Conservation (phyloP, 2,797 vertebrate genomes). For the Urosaurus nigricauda region DNA sequence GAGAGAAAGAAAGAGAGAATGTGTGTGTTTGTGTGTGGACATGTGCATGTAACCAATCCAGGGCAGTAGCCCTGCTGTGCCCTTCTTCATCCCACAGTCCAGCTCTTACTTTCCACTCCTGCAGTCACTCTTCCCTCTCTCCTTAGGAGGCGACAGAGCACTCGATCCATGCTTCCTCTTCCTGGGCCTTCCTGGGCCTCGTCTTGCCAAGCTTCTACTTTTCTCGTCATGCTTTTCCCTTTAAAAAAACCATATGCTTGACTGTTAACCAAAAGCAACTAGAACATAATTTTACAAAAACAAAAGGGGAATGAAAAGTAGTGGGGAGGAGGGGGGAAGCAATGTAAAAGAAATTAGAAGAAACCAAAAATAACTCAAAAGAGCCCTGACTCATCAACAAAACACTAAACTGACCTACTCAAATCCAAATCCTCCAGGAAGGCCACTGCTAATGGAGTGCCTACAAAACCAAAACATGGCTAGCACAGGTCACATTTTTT, state of each 20-base stretch:
- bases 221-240: conserved; percentile 93
- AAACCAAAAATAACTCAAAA: conserved; percentile 60
- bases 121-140: conserved; percentile 88
- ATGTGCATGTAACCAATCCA: neutral
- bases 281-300: conserved; percentile 16
- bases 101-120: conserved; percentile 93
- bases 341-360: conserved; percentile 50
- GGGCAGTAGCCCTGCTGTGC: conserved; percentile 28
- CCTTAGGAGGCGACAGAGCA: conserved; percentile 84
- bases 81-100: conserved; percentile 66
- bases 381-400: conserved; percentile 66
- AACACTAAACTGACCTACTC: conserved; percentile 72
- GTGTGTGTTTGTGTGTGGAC: neutral
- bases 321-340: neutral
- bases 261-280: conserved; percentile 78
- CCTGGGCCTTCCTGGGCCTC: conserved; percentile 94
- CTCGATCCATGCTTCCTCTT: conserved; percentile 92
- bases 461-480: neutral
- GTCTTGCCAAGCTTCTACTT: conserved; percentile 90
- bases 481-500: conserved; percentile 48
- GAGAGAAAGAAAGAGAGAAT: neutral
- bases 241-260: conserved; percentile 84
- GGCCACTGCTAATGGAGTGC: conserved; percentile 30
- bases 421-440: conserved; percentile 62
- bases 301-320: neutral